phyloP scores from a whole-genome alignment of 1,140 invertebrate genomes.

The Lethrus apterus region DNA sequence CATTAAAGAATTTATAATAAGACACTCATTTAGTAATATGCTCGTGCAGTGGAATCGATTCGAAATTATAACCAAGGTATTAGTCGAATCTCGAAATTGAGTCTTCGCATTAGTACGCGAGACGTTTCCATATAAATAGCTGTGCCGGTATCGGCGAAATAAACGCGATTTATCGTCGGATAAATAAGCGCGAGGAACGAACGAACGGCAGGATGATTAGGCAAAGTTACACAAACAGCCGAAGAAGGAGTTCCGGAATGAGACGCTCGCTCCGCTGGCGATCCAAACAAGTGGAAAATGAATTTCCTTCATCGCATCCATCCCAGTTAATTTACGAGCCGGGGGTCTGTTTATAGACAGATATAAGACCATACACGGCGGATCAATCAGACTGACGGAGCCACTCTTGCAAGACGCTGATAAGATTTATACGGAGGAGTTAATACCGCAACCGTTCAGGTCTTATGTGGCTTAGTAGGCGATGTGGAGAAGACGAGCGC shows the following conservation, averaged over 20 bases:
- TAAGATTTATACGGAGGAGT: constrained; percentile 37
- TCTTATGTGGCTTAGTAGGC: constrained; percentile 12
- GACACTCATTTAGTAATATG: no score
- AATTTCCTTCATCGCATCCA: constrained; percentile 42
- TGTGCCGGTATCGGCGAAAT: no score
- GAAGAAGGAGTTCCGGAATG: constrained; percentile 25
- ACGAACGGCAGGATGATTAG: constrained; percentile 20
- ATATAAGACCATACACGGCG: constrained; percentile 34
- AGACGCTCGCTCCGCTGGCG: constrained; percentile 35
- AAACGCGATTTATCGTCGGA: constrained; percentile 4
- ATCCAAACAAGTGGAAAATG: constrained; percentile 43
- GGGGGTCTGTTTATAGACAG: constrained; percentile 39
- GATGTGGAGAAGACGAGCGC: constrained; percentile 2
- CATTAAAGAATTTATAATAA: no score
- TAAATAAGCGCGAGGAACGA: constrained; percentile 11
- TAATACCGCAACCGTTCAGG: constrained; percentile 14
- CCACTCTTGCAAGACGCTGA: constrained; percentile 40
- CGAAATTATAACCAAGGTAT: no score
- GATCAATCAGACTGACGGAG: constrained; percentile 37
- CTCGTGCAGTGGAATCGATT: no score
- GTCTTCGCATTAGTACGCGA: no score
- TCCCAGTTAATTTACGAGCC: constrained; percentile 42
- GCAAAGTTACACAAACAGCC: constrained; percentile 24
- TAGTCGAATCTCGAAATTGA: no score
- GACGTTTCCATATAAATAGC: no score